Percentiles rank a stretch among this genome's conserved stretches.
Evolutionary conservation across 2,113 vertebrate species (phyloP).

Genomic region (Anthoscopus minutus): DNA sequence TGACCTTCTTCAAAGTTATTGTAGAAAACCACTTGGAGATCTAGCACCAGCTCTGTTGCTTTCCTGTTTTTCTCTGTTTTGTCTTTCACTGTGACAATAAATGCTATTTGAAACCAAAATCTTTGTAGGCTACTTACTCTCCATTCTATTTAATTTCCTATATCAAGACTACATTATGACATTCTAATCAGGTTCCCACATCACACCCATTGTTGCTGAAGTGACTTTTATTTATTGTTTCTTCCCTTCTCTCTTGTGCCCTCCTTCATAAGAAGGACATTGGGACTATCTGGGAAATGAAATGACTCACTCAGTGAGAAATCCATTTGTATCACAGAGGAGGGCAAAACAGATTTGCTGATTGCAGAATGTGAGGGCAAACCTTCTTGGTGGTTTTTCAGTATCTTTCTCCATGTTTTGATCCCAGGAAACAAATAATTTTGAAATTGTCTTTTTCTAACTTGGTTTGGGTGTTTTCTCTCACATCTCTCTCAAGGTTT

Average conservation of each 20-base stretch:
- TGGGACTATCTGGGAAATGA: constrained; percentile 14
- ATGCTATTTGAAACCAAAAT: background rate
- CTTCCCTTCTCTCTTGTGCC: background rate
- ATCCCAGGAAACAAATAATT: background rate
- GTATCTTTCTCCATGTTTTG: background rate
- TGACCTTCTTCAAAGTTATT: constrained; percentile 39
- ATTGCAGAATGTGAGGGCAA: background rate
- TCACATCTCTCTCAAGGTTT: background rate
- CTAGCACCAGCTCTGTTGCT: background rate
- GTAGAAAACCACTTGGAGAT: background rate
- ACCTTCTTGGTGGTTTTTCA: background rate
- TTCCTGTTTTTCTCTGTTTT: background rate
- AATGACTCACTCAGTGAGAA: constrained; percentile 9
- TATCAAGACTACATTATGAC: background rate
- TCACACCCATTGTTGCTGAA: background rate
- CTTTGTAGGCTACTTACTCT: background rate
- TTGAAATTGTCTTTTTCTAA: background rate
- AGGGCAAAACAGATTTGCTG: background rate
- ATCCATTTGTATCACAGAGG: background rate
- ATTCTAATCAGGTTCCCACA: constrained; percentile 20
- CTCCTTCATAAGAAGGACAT: background rate
- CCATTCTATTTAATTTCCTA: background rate
- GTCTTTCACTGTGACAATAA: background rate
- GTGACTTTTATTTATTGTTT: constrained; percentile 19
- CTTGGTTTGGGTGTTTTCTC: background rate